Evolutionary conservation across 2,113 vertebrate genomes (phyloP).

Genomic region (Antigone vipio): DNA sequence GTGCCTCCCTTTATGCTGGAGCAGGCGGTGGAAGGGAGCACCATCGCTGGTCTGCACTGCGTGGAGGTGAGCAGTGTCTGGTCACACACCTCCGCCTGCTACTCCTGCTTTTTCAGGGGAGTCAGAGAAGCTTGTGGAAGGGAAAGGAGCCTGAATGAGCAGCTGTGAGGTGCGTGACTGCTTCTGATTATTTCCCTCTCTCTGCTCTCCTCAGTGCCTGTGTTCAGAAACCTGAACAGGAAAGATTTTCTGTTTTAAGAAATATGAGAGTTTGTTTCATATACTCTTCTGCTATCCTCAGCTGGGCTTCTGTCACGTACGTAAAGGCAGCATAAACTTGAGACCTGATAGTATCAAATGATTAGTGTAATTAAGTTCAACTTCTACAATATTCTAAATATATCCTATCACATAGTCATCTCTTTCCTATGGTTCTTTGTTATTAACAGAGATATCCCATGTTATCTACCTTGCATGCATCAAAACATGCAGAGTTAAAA

Average conservation of each 20-base stretch:
- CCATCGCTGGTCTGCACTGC: neutral
- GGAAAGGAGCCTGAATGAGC: neutral
- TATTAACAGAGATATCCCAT: neutral
- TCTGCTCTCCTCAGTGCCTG: neutral
- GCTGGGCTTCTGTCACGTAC: neutral
- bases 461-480: neutral
- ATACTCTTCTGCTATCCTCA: neutral
- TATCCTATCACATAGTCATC: neutral
- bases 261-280: neutral
- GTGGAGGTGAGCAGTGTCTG: neutral
- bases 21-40: neutral
- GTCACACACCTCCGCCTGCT: neutral
- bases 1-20: neutral
- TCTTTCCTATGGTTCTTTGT: neutral
- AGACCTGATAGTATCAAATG: neutral
- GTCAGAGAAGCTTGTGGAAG: neutral
- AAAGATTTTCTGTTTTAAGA: neutral
- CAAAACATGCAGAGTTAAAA: neutral
- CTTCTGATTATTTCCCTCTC: neutral
- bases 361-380: neutral
- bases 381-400: neutral
- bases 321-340: neutral
- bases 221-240: rapidly evolving
- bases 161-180: neutral
- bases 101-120: neutral